These are phyloP conservation scores for Nomada flava DNA, from an alignment of 2,888 invertebrate genomes.

Conservation along the genomic window DNA sequence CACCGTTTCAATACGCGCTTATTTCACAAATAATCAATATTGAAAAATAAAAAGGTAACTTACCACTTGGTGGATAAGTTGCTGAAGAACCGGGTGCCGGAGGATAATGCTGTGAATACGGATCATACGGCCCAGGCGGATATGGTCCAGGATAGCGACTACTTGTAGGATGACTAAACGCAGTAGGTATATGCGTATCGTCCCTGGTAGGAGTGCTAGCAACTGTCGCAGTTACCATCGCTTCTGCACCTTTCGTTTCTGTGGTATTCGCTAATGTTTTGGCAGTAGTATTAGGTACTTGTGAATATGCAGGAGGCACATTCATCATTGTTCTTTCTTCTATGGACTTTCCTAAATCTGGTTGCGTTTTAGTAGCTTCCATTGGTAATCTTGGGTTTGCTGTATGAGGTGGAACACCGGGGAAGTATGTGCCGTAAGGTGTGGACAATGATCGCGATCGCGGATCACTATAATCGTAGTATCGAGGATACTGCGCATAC, in stretches of 20 bases:
- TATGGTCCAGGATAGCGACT: conserved; percentile 80
- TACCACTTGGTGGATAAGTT: conserved; percentile 81
- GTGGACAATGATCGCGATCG: conserved; percentile 77
- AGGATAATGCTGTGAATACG: conserved; percentile 82
- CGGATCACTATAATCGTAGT: conserved; percentile 81
- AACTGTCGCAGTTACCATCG: conserved; percentile 59
- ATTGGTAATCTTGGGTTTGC: conserved; percentile 69
- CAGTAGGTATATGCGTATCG: conserved; percentile 80
- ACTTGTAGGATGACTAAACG: conserved; percentile 81
- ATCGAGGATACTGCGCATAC: conserved; percentile 82
- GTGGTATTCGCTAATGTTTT: conserved; percentile 69
- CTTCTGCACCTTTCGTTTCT: conserved; percentile 65
- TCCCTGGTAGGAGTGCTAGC: conserved; percentile 72
- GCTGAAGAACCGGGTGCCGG: conserved; percentile 80
- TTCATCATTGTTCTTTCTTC: conserved; percentile 70
- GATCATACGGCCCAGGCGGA: conserved; percentile 82
- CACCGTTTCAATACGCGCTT: conserved; percentile 34
- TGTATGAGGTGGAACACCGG: conserved; percentile 76
- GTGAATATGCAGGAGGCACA: conserved; percentile 70
- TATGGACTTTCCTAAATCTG: conserved; percentile 64
- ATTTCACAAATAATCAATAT: not conserved
- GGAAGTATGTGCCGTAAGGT: conserved; percentile 81
- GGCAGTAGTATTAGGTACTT: conserved; percentile 66
- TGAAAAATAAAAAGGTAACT: conserved; percentile 49
- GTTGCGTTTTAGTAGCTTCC: conserved; percentile 67